Conservation (phyloP, 35 echinoderm and acorn worm species). For the Holothuria glaberrima region DNA sequence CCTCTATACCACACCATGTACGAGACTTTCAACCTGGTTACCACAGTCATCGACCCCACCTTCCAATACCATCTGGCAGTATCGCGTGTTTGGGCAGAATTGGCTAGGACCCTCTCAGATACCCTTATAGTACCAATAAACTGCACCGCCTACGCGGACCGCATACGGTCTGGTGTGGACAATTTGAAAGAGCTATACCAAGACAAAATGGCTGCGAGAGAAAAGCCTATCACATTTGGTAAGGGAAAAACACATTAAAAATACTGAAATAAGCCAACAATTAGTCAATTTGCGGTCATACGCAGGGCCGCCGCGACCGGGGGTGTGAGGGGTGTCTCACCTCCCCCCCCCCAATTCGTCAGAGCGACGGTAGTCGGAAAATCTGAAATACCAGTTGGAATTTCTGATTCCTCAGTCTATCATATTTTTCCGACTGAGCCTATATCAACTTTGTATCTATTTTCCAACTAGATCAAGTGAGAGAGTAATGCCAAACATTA, state of each 20-base stretch:
- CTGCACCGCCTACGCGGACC: slow-evolving; percentile 63
- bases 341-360: too few relatives aligned
- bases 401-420: too few relatives aligned
- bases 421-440: too few relatives aligned
- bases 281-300: background rate
- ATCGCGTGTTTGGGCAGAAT: slow-evolving; percentile 78
- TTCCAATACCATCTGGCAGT: slow-evolving; percentile 84
- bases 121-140: slow-evolving; percentile 81
- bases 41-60: slow-evolving; percentile 67
- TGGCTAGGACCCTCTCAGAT: slow-evolving; percentile 79
- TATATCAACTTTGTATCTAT: too few relatives aligned
- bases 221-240: slow-evolving; percentile 92
- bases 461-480: too few relatives aligned
- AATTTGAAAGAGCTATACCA: slow-evolving; percentile 70
- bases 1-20: slow-evolving; percentile 95
- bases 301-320: too few relatives aligned
- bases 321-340: too few relatives aligned
- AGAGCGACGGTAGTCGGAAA: too few relatives aligned
- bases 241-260: slow-evolving; percentile 17
- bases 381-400: too few relatives aligned
- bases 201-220: slow-evolving; percentile 60
- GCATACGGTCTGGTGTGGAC: slow-evolving; percentile 59
- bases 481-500: too few relatives aligned
- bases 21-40: slow-evolving; percentile 84
- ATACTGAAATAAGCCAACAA: background rate